These are phyloP conservation scores for Helleia helle DNA, from an alignment of 2,888 invertebrate species.

Conservation along the genomic window DNA sequence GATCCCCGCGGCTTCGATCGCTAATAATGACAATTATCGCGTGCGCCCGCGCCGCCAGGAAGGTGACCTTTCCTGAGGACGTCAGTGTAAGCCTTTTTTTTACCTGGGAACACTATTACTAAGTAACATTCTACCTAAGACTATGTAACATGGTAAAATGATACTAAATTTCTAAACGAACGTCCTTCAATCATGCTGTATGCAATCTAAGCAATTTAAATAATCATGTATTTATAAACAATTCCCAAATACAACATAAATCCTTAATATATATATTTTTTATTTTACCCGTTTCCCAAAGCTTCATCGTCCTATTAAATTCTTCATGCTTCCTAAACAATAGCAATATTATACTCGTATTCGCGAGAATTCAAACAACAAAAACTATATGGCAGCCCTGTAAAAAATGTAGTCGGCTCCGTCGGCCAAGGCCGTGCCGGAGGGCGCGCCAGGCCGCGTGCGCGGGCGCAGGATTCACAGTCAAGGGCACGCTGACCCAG, in stretches of 20 bases:
- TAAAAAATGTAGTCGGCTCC: conserved; percentile 23
- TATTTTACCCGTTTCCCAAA: too few relatives aligned
- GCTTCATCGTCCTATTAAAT: too few relatives aligned
- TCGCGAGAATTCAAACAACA: conserved; percentile 5
- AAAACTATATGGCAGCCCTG: conserved; percentile 9
- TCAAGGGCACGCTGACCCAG: conserved; percentile 58
- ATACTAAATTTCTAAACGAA: too few relatives aligned
- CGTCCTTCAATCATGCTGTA: too few relatives aligned
- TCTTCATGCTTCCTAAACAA: too few relatives aligned
- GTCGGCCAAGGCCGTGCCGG: conserved; percentile 25
- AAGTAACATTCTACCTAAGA: too few relatives aligned
- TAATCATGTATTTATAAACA: too few relatives aligned
- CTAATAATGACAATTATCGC: conserved; percentile 43
- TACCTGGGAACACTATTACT: too few relatives aligned
- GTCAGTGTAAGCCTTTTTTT: conserved; percentile 13
- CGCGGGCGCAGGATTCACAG: conserved; percentile 26
- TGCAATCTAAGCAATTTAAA: too few relatives aligned
- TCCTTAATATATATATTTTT: too few relatives aligned
- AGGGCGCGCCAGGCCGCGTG: conserved; percentile 17
- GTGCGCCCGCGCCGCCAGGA: conserved; percentile 27
- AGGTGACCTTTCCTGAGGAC: conserved; percentile 27
- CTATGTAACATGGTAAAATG: too few relatives aligned
- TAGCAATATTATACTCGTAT: conserved; percentile 6
- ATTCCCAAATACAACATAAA: too few relatives aligned
- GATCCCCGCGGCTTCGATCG: conserved; percentile 30